These are phyloP conservation scores for Sphaeramia orbicularis DNA, from an alignment of 2,797 vertebrate genomes.

Conservation along the genomic window DNA sequence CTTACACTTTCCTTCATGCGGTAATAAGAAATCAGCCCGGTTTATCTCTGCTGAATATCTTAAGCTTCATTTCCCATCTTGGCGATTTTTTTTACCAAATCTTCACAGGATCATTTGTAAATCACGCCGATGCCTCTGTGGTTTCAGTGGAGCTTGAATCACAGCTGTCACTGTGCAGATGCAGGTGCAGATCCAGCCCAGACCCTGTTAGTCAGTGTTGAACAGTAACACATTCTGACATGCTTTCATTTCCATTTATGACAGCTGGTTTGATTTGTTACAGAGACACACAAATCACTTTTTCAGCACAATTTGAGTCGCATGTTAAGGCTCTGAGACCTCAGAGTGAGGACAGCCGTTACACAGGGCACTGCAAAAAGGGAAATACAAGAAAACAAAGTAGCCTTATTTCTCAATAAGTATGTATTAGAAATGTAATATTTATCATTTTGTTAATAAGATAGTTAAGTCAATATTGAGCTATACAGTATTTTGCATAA, in stretches of 20 bases:
- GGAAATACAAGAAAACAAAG: too few species aligned
- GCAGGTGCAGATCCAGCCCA: conserved; percentile 56
- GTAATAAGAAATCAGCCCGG: conserved; percentile 2
- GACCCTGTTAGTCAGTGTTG: conserved; percentile 45
- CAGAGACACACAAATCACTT: conserved; percentile 25
- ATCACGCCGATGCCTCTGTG: conserved; percentile 35
- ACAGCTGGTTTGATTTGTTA: conserved; percentile 35
- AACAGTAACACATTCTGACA: conserved; percentile 58
- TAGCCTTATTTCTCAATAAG: too few species aligned
- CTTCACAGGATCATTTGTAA: conserved; percentile 20
- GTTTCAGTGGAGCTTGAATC: conserved; percentile 31
- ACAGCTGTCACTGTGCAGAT: conserved; percentile 51
- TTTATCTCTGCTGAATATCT: neutral
- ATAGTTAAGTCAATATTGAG: too few species aligned
- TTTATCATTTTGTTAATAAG: too few species aligned
- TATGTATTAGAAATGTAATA: too few species aligned
- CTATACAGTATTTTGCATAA: too few species aligned
- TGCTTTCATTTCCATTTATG: conserved; percentile 61
- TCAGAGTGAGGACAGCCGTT: too few species aligned
- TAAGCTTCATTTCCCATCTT: too few species aligned
- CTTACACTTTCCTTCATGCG: conserved; percentile 24
- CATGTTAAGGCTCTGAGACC: neutral
- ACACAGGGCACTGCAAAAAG: too few species aligned
- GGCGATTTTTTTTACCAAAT: too few species aligned
- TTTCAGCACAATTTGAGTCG: conserved; percentile 46